These are phyloP conservation scores for Nomada goodeniana DNA, from an alignment of 2,888 invertebrate genomes.

Conservation along the genomic window DNA sequence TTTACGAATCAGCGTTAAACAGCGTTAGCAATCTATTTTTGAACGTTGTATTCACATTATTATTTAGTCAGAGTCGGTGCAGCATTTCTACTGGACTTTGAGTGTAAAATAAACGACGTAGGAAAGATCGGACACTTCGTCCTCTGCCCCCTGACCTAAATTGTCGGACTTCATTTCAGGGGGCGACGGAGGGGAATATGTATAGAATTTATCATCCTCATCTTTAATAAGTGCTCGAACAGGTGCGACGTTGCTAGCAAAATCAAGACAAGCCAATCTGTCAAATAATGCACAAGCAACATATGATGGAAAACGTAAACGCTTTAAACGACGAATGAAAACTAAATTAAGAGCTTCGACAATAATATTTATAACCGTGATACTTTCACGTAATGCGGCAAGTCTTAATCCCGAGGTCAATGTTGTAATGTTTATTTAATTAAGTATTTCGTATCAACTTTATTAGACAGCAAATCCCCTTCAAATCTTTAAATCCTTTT, in stretches of 20 bases:
- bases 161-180: slow-evolving; percentile 2
- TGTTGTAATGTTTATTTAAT: too few relatives aligned
- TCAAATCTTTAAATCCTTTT: too few relatives aligned
- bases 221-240: neutral
- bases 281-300: neutral
- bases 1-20: too few relatives aligned
- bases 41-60: neutral
- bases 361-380: too few relatives aligned
- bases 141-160: slow-evolving; percentile 20
- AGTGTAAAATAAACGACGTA: slow-evolving; percentile 10
- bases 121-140: neutral
- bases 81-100: slow-evolving; percentile 13
- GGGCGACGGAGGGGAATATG: neutral
- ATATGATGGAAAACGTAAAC: neutral
- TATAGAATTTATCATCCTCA: slow-evolving; percentile 5
- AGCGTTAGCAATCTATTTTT: too few relatives aligned
- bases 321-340: neutral
- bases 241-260: neutral
- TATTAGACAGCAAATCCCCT: too few relatives aligned
- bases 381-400: too few relatives aligned
- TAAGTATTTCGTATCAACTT: too few relatives aligned
- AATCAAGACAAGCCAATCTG: neutral
- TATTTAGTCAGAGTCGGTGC: slow-evolving; percentile 10
- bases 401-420: too few relatives aligned
- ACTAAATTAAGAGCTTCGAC: neutral